These are phyloP conservation scores for Carcharodon carcharias DNA, from an alignment of 2,797 vertebrate species.

Conservation along the genomic window DNA sequence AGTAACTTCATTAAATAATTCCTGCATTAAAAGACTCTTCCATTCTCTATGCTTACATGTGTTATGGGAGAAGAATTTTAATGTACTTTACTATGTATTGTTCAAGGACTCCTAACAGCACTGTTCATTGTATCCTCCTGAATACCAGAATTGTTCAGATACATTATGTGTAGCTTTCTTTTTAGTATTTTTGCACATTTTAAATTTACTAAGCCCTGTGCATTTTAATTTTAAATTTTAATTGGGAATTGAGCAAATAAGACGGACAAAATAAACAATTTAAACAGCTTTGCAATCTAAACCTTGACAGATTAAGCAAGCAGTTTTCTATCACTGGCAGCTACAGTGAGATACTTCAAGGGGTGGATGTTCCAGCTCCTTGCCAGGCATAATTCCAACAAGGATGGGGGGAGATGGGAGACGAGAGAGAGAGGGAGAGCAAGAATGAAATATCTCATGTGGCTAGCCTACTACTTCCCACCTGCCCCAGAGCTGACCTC, in stretches of 20 bases:
- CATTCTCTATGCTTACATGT: not conserved
- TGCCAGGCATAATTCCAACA: no score
- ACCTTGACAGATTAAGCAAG: not conserved
- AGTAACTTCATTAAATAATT: not conserved
- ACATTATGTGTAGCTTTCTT: not conserved
- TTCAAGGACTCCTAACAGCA: not conserved
- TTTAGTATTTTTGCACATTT: not conserved
- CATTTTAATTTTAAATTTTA: not conserved
- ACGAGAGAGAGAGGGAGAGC: no score
- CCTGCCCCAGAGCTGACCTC: no score
- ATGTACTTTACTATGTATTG: not conserved
- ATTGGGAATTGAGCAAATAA: not conserved
- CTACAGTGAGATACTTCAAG: not conserved
- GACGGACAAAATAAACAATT: not conserved
- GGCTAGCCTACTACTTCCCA: no score
- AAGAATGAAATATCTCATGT: no score
- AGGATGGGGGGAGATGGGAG: no score
- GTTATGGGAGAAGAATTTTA: conserved; percentile 3
- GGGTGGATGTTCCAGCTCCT: no score
- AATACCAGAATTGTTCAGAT: conserved; percentile 1
- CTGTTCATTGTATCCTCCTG: not conserved
- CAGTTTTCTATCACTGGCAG: not conserved
- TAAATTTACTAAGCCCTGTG: not conserved
- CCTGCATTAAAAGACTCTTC: no score
- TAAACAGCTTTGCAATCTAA: not conserved